Base-by-base conservation (phyloP, 1,140 invertebrate species). In the Trinorchestia longiramus region DNA sequence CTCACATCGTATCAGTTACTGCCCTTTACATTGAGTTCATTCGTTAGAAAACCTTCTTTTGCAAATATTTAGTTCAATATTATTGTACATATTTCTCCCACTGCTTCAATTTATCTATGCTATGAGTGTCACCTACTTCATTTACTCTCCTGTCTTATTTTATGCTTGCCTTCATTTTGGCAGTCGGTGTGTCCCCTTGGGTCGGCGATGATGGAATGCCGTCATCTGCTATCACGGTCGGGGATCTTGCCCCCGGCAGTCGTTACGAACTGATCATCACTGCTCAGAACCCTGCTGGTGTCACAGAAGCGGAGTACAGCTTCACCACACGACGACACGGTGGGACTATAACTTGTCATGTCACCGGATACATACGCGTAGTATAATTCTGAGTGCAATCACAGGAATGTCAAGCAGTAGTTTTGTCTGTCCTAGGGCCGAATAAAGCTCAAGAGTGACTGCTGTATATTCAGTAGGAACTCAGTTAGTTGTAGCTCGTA, bases 231-330 rank as follows among this genome's bases (percentile, higher is more conserved):
- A 36, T 94, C 41, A 47, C 95, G 6, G 53, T 96, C 36, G 95
- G 98, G 88, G 98, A 99, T 96, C 97, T 99, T 36, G 98, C 98
- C 62, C 98, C 99, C 0, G 98, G 98, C 40, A 98, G 98, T 0
- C 98, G 98, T 97, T 99, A 99, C 97, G 98, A 98, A 47, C 98
- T 99, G 43, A 98, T 98, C 96, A 98, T 99, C 95, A 98, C 98
- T 0, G 99, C 99, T 0, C 98, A 99, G 97, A 99, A 99, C 97
- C 99, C 99, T 97, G 99, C 99, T 0, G 99, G 99, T 0, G 98
- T 98, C 91, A 99, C 98, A 0, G 98, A 98, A 87, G 98, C 98
- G 0, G 97, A 98, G 43, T 99, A 99, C 97, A 98, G 98, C 96
- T 98, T 98, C 97, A 98, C 97, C 62, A 98, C 98, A 28, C 97